Base-by-base conservation (phyloP, 2,888 invertebrate species). In the Drosophila neonasuta region DNA sequence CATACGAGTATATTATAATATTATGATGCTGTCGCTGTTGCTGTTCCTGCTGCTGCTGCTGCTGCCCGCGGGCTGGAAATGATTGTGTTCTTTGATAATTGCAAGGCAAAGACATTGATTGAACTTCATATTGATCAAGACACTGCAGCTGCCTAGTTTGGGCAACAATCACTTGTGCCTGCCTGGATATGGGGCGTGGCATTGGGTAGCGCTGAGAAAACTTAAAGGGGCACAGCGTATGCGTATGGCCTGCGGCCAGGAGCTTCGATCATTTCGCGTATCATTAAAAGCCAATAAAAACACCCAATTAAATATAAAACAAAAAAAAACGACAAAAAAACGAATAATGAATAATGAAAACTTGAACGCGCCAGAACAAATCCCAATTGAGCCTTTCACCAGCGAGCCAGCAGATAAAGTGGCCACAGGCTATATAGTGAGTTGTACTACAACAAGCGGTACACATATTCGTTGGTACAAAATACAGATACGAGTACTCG, bases 331-430 rank as follows among this genome's bases (percentile, higher is more conserved):
- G 1, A 24, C 4, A 24, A 5, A 24, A 24, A 24, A 24, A 5
- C 24, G 24, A 24, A 24, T 24, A 24, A 24, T 24, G 24, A 24
- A 24, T 24, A 24, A 68, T 57, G 8, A 68, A 63, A 74, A 64
- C 57, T 57, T 50, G 58, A 65, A 74, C 63, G 49, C 70, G 61
- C 58, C 74, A 80, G 81, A 79, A 84, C 87, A 86, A 81, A 81
- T 81, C 87, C 73, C 86, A 75, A 84, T 70, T 80, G 87, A 83
- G 87, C 83, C 83, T 87, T 83, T 83, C 87, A 83, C 83, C 86
- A 55, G 60, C 34, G 24, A 9, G 58, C 30, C 17, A 9, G 45
- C 41, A 59, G 62, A 63, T 66, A 52, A 66, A 51, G 52, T 58
- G 46, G 46, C 45, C 46, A 59, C 49, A 51, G 64, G 73, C 68